phyloP scores from a whole-genome alignment of 2,888 invertebrate species.

The Drosophila rellima region DNA sequence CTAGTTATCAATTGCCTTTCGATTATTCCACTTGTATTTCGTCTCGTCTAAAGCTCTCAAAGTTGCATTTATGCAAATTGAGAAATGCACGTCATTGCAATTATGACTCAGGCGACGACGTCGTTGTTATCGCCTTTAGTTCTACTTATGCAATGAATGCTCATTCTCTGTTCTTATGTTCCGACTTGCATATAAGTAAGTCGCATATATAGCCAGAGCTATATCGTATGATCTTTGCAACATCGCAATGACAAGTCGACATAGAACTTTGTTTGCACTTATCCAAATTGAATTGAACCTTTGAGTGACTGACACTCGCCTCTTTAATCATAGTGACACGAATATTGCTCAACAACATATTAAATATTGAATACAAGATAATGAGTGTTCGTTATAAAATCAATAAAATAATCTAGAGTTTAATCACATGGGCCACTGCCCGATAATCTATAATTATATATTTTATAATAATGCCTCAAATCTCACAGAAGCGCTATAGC shows the following conservation, averaged over 20 bases:
- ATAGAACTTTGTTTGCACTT: neutral
- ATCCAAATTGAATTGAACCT: neutral
- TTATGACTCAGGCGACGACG: constrained; percentile 27
- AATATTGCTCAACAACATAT: neutral
- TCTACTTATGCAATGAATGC: constrained; percentile 29
- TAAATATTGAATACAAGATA: neutral
- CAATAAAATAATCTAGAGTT: neutral
- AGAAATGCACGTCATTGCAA: constrained; percentile 8
- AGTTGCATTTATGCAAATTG: constrained; percentile 5
- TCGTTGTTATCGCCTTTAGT: constrained; percentile 18
- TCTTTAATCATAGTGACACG: neutral
- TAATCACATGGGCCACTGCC: neutral
- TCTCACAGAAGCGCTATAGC: neutral
- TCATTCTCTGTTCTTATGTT: constrained; percentile 3
- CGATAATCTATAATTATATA: neutral
- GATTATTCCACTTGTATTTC: constrained; percentile 21
- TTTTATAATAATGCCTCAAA: neutral
- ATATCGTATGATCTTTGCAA: neutral
- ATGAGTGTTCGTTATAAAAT: neutral
- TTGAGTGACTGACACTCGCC: neutral
- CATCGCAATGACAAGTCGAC: neutral
- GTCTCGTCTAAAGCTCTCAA: neutral
- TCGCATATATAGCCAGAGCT: neutral
- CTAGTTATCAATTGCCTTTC: constrained; percentile 7
- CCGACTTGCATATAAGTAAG: neutral